These are phyloP conservation scores for Aurelia sp. DNA, from an alignment of 30 jellyfish, hydroid and myxozoan species.

Conservation along the genomic window DNA sequence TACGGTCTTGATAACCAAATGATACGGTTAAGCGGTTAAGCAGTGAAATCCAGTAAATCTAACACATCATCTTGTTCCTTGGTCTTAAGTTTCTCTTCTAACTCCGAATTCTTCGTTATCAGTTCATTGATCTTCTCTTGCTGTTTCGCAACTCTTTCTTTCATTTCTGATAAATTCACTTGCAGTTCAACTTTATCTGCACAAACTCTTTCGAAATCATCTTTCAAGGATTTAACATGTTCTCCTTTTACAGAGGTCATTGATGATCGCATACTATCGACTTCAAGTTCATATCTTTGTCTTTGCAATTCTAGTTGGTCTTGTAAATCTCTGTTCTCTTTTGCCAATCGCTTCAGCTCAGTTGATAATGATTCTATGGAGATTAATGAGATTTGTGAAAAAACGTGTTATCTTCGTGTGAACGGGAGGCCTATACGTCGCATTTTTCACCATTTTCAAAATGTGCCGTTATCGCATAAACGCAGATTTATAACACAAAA, in stretches of 20 bases:
- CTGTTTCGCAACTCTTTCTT: slow-evolving; percentile 34
- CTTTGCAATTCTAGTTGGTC: slow-evolving; percentile 77
- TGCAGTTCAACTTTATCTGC: slow-evolving; percentile 75
- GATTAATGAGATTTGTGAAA: neutral
- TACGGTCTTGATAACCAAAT: neutral
- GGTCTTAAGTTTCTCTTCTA: slow-evolving; percentile 17
- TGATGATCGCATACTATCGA: slow-evolving; percentile 62
- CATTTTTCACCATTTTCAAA: too few species aligned
- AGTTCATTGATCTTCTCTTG: slow-evolving; percentile 38
- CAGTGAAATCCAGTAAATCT: slow-evolving; percentile 30
- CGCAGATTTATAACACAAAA: too few species aligned
- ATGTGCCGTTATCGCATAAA: too few species aligned
- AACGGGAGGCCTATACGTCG: too few species aligned
- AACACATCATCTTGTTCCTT: slow-evolving; percentile 33
- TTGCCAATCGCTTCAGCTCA: slow-evolving; percentile 50
- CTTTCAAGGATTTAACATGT: slow-evolving; percentile 74
- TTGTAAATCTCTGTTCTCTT: slow-evolving; percentile 53
- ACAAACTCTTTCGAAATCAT: slow-evolving; percentile 63
- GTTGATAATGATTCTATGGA: slow-evolving; percentile 22
- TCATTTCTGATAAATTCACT: slow-evolving; percentile 49
- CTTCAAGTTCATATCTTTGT: slow-evolving; percentile 72
- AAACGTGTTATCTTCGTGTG: too few species aligned
- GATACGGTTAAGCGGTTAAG: slow-evolving; percentile 3
- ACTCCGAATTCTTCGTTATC: slow-evolving; percentile 17
- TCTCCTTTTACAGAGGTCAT: slow-evolving; percentile 70